A percentile compares a stretch with the other conserved stretches of the same genome.
phyloP scores from a whole-genome alignment of 2,888 invertebrate species.

The Ichneumon xanthorius region DNA sequence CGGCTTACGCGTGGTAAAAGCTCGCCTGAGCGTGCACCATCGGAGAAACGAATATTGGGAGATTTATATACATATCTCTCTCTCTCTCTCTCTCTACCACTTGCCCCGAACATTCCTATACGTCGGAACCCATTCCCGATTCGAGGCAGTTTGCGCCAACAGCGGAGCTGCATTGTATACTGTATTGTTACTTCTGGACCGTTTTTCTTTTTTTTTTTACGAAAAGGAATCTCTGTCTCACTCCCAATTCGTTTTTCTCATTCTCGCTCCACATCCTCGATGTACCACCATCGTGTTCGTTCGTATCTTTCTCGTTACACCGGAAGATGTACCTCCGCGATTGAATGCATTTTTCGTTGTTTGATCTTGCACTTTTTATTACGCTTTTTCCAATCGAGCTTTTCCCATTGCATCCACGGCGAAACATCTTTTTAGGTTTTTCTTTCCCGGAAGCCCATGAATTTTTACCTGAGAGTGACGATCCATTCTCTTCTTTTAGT shows the following conservation, averaged over 20 bases:
- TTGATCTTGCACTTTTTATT: background rate
- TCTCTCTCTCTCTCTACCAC: conserved; percentile 17
- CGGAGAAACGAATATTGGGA: conserved; percentile 68
- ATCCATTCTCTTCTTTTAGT: background rate
- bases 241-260: conserved; percentile 16
- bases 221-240: conserved; percentile 9
- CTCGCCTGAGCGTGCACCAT: conserved; percentile 66
- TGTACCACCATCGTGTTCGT: conserved; percentile 7
- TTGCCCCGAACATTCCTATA: conserved; percentile 24
- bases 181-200: conserved; percentile 55
- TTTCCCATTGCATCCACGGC: background rate
- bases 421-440: background rate
- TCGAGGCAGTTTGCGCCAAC: conserved; percentile 2
- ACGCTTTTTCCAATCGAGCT: background rate
- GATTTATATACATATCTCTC: conserved; percentile 62
- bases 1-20: conserved; percentile 66
- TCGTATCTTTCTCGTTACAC: conserved; percentile 36
- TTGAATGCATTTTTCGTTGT: conserved; percentile 12
- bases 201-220: conserved; percentile 12
- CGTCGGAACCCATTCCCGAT: conserved; percentile 55
- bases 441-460: background rate
- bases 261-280: conserved; percentile 28
- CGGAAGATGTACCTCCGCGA: conserved; percentile 4
- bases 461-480: background rate
- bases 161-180: conserved; percentile 8